Base-by-base conservation (phyloP, 1,140 invertebrate genomes). In the Calycopis cecrops region DNA sequence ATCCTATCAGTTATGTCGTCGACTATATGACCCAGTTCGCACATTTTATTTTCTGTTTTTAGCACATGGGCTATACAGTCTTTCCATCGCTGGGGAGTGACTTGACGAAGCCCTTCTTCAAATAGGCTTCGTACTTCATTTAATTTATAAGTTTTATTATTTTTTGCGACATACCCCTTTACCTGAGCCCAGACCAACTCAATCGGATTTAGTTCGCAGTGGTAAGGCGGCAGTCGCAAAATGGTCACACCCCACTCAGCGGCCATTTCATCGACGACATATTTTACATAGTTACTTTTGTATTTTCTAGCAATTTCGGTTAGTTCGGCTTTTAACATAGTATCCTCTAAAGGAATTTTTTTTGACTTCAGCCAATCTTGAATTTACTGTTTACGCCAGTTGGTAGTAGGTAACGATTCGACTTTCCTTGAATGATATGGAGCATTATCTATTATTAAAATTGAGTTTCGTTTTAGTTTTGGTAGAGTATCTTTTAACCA, bases 391-490 rank as follows among this genome's bases (percentile, higher is more conserved):
- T 58, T 58, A 44, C 37, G 38, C 58, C 55, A 60, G 8, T 35
- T 54, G 47, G 48, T 54, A 17, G 35, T 65, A 37, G 54, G 62
- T 17, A 55, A 48, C 14, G 44, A 48, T 56, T 65, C 54, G 16
- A 55, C 12, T 56, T 60, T 59, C 44, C 63, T 49, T 1, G 55
- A n/a, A 48, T 67, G 58, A 49, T 67, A 63, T n/a, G 58, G 58
- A 48, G 56, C 56, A 51, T 59, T 61, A 52, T 67, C 56, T 44
- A 54, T 48, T 4, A 67, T 52, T 14, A 63, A 37, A 34, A 67
- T 57, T 47, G 57, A 38, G 47, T 55, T 48, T 47, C 37, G 50
- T 33, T 64, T 54, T 47, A 68, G 38, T 54, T 62, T 62, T 18
- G 49, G 47, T 12, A 63, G 35, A 44, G 57, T 52, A 28, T 12